phyloP scores from a whole-genome alignment of 92 coral and sea anemone species.

The Zoanthus sociatus region DNA sequence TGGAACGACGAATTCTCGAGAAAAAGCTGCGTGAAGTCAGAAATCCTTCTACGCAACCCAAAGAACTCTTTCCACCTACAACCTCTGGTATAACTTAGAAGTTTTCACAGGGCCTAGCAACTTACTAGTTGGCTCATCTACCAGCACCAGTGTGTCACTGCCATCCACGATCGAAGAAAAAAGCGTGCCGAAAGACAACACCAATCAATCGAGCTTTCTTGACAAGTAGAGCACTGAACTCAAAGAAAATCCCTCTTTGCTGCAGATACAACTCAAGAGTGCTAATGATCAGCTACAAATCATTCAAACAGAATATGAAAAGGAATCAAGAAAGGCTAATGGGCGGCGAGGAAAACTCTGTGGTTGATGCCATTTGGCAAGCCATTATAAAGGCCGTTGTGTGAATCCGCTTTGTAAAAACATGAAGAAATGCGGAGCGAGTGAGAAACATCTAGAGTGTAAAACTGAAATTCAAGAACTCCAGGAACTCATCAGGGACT shows the following conservation, averaged over 20 bases:
- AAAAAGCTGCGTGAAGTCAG: not conserved
- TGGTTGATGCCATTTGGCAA: no score
- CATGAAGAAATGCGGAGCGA: constrained; percentile 7
- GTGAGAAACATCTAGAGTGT: constrained; percentile 62
- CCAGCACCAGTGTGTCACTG: no score
- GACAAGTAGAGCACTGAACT: not conserved
- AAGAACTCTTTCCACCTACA: not conserved
- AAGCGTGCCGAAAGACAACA: not conserved
- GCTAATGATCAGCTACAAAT: constrained; percentile 3
- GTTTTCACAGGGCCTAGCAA: no score
- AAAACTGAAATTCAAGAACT: not conserved
- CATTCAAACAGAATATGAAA: not conserved
- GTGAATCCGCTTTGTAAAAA: no score
- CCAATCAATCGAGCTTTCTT: not conserved
- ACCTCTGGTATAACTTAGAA: no score
- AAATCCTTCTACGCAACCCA: not conserved
- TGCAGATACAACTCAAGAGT: not conserved
- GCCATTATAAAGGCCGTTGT: no score
- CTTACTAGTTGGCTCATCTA: no score
- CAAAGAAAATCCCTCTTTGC: not conserved
- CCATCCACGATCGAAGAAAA: no score
- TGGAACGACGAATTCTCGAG: constrained; percentile 17
- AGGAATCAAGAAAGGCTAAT: no score
- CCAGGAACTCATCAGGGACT: constrained; percentile 48
- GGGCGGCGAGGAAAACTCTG: no score